Percentiles rank a stretch among this genome's conserved stretches.
Conservation (phyloP, 2,888 invertebrate species). For the Chalcis sispes region DNA sequence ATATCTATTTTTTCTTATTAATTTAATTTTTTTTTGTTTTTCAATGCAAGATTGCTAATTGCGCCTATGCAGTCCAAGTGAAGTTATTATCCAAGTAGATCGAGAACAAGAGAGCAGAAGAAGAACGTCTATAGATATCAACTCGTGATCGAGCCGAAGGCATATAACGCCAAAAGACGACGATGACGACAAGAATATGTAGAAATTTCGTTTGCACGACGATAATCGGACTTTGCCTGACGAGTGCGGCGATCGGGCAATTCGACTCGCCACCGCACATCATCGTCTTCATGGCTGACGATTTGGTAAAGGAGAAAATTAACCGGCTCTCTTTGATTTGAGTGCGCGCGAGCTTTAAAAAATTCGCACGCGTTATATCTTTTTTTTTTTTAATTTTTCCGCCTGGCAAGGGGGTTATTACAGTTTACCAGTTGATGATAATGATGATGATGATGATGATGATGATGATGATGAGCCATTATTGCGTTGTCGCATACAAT, state of each 20-base stretch:
- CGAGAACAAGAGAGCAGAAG: too few relatives aligned
- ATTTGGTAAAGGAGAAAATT: constrained; percentile 77
- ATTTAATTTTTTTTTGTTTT: too few relatives aligned
- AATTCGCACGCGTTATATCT: not conserved
- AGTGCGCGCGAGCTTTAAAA: not conserved
- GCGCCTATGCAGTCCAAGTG: too few relatives aligned
- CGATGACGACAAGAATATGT: constrained; percentile 5
- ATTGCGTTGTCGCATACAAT: too few relatives aligned
- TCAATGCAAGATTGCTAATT: too few relatives aligned
- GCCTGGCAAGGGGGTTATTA: not conserved
- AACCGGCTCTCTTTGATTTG: not conserved
- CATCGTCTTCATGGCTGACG: constrained; percentile 79
- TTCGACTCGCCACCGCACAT: constrained; percentile 77
- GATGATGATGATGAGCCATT: too few relatives aligned
- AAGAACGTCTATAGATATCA: too few relatives aligned
- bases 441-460: too few relatives aligned
- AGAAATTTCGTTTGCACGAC: constrained; percentile 1
- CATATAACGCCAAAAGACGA: not conserved
- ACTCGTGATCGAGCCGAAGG: not conserved
- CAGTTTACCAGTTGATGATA: too few relatives aligned
- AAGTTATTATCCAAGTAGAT: too few relatives aligned
- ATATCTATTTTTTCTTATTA: too few relatives aligned
- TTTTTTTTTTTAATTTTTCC: not conserved
- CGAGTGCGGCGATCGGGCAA: constrained; percentile 55
- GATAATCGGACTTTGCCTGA: constrained; percentile 10